Base-by-base conservation (phyloP, 2,888 invertebrate species). In the Chesias legatella region DNA sequence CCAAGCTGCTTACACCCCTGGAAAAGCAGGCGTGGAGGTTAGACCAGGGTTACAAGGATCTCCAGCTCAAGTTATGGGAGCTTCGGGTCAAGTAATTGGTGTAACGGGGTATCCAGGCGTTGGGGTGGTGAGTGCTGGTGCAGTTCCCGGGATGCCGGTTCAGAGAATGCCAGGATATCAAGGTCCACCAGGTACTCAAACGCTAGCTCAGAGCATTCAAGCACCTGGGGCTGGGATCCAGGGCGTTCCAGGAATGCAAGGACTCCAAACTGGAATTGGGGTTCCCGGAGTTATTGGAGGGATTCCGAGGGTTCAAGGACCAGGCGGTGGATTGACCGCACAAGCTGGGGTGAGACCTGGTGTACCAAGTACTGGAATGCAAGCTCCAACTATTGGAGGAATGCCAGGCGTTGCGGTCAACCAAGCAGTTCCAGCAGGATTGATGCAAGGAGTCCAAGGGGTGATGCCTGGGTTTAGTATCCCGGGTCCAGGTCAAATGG, bases 11-110 rank as follows among this genome's bases (percentile, higher is more conserved):
- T 39, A 51, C 20, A 41, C 35, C 7, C 46, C 51, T 10, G 35
- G 45, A 8, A 52, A 54, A 50, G 27, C 49, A 25, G 42, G 42
- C 22, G 10, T 53, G 29, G 53, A 46, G 11, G 33, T 30, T n/a
- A 17, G 40, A 10, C 17, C 40, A 11, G 40, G 44, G 6, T 25
- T 30, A 17, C 39, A 23, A 21, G 34, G 30, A 17, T 5, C 13
- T 5, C 5, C 13, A 5, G 13, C 3, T 5, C 13, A 17, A 17
- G 3, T 17, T 17, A 17, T 17, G 13, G 13, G 13, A 17, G 3
- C 13, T 5, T 17, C 13, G 13, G 5, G 13, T 5, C 13, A 17
- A 17, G 13, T 17, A 2, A 17, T 17, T 2, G 13, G 13, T 5
- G 13, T 17, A 17, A 3, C 13, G 3, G 13, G 13, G 3, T 17